phyloP scores from a whole-genome alignment of 2,888 invertebrate species.

The Aphidius colemani region DNA sequence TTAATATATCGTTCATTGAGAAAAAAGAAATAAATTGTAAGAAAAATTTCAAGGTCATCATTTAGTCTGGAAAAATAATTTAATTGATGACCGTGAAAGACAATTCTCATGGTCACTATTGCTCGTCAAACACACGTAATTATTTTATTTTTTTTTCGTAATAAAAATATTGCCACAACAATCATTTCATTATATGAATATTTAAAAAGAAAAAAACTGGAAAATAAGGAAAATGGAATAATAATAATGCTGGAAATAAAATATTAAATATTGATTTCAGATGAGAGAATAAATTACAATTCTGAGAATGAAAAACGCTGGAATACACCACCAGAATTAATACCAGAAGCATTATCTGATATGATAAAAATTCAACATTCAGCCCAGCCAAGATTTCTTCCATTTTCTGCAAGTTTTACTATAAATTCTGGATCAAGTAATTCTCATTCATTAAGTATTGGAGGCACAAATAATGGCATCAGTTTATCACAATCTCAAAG shows the following conservation, averaged over 20 bases:
- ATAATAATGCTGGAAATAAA: not conserved
- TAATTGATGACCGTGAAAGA: not conserved
- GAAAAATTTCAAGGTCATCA: not conserved
- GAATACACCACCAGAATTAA: conserved; percentile 47
- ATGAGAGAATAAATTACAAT: conserved; percentile 39
- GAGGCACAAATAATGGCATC: conserved; percentile 45
- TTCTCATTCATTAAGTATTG: conserved; percentile 51
- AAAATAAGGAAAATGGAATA: no score
- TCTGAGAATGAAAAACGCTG: conserved; percentile 43
- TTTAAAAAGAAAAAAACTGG: not conserved
- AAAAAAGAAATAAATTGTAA: not conserved
- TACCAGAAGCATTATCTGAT: conserved; percentile 33
- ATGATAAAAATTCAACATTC: conserved; percentile 31
- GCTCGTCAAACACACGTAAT: no score
- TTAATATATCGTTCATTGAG: not conserved
- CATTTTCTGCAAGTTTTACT: conserved; percentile 52
- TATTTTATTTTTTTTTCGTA: no score
- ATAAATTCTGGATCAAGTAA: conserved; percentile 44
- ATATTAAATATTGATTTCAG: conserved; percentile 29
- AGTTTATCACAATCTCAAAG: conserved; percentile 51
- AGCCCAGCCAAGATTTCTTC: conserved; percentile 46
- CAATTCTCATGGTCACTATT: not conserved
- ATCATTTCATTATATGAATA: not conserved
- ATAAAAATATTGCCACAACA: no score
- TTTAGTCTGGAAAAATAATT: not conserved